Conservation (phyloP, 2,797 vertebrate species). For the Brachymystax lenok region DNA sequence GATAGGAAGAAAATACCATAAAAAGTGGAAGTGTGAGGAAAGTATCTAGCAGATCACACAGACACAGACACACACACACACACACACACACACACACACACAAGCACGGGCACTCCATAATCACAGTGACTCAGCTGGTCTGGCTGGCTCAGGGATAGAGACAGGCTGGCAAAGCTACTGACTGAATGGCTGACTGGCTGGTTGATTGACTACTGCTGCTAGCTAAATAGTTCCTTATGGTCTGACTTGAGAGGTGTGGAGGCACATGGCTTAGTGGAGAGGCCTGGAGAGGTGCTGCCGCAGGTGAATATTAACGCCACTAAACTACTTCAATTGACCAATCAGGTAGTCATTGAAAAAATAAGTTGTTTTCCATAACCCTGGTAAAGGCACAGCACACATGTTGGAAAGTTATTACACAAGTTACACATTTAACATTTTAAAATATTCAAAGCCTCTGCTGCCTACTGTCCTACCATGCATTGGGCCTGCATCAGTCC, state of each 20-base stretch:
- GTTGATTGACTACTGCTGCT: neutral
- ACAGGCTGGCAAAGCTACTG: conserved; percentile 16
- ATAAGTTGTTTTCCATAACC: neutral
- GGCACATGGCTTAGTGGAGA: neutral
- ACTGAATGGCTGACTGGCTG: neutral
- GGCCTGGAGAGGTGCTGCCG: neutral
- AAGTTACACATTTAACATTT: no score
- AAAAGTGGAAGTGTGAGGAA: neutral
- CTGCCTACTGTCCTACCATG: no score
- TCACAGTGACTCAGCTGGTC: neutral
- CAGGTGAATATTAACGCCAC: neutral
- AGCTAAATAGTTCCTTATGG: conserved; percentile 45
- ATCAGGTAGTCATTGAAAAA: neutral
- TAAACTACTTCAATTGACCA: neutral
- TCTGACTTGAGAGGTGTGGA: conserved; percentile 1
- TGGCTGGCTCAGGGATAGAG: neutral
- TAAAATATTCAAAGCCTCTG: no score
- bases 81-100: no score
- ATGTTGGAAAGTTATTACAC: neutral
- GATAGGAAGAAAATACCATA: neutral
- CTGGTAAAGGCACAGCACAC: neutral
- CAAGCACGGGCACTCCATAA: neutral
- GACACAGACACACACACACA: neutral
- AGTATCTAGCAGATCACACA: neutral
- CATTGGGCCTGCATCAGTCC: no score